phyloP scores from a whole-genome alignment of 1,140 invertebrate species.

The Myzus persicae region DNA sequence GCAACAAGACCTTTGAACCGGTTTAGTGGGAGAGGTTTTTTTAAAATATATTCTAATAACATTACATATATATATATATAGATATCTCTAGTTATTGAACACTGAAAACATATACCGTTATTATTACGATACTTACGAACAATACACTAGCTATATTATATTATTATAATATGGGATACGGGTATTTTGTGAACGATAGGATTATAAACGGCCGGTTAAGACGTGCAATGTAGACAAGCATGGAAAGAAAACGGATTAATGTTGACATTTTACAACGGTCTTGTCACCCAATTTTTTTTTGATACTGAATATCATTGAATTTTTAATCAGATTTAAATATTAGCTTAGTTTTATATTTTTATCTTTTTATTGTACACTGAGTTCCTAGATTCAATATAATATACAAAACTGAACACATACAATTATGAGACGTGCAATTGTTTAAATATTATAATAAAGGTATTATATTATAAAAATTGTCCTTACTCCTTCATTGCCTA shows the following conservation, averaged over 20 bases:
- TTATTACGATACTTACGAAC: not conserved
- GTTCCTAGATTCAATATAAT: not conserved
- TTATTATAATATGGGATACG: not conserved
- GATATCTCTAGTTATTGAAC: not conserved
- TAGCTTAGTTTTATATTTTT: not conserved
- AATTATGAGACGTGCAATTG: not conserved
- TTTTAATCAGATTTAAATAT: not conserved
- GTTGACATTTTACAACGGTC: not conserved
- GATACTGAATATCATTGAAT: not conserved
- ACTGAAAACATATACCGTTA: not conserved
- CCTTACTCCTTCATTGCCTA: not conserved
- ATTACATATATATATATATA: not conserved
- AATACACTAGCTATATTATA: not conserved
- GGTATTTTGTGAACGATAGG: not conserved
- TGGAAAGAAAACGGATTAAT: not conserved
- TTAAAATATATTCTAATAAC: not conserved
- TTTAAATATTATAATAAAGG: not conserved
- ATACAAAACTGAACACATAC: not conserved
- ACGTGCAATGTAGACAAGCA: not conserved
- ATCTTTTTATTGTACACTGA: not conserved
- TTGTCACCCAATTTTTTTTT: not conserved
- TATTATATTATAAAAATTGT: not conserved
- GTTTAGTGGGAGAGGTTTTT: constrained; percentile 30
- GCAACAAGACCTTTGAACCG: constrained; percentile 34
- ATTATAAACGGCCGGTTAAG: constrained; percentile 14